Conservation (phyloP, 2,797 vertebrate species). For the Rhabdophis nuchalis region DNA sequence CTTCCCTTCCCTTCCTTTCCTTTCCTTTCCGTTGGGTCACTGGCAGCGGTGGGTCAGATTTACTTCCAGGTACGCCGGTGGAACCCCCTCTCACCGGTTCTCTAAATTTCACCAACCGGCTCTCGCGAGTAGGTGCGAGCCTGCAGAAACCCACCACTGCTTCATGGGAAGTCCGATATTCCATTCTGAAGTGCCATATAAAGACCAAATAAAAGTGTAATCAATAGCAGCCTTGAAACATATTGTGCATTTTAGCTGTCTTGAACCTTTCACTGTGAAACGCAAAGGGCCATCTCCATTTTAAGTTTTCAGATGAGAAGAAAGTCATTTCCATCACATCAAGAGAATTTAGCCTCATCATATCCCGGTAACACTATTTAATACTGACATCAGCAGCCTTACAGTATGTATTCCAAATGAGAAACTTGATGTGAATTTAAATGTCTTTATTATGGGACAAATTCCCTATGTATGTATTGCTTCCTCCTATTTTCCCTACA, state of each 20-base stretch:
- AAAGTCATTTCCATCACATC: neutral
- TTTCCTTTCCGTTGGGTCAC: too few relatives aligned
- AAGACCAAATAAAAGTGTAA: neutral
- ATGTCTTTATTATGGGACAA: neutral
- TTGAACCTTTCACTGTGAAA: neutral
- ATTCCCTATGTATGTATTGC: neutral
- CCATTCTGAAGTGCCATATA: neutral
- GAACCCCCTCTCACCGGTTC: too few relatives aligned
- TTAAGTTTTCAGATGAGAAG: fast-evolving
- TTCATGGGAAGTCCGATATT: neutral
- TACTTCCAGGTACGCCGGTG: too few relatives aligned
- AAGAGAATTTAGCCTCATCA: neutral
- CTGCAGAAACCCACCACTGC: too few relatives aligned
- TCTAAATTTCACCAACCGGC: too few relatives aligned
- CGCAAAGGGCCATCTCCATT: neutral
- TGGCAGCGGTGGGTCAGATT: too few relatives aligned
- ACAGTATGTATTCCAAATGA: neutral
- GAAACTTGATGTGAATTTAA: neutral
- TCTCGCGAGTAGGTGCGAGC: too few relatives aligned
- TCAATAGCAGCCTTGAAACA: neutral
- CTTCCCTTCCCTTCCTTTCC: too few relatives aligned
- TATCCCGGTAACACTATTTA: neutral
- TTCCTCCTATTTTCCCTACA: neutral
- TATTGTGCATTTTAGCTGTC: fast-evolving
- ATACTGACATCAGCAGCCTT: neutral